Percentiles rank a stretch among this genome's conserved stretches.
Conservation (phyloP, 2,888 invertebrate species). For the Calliopum simillimum region DNA sequence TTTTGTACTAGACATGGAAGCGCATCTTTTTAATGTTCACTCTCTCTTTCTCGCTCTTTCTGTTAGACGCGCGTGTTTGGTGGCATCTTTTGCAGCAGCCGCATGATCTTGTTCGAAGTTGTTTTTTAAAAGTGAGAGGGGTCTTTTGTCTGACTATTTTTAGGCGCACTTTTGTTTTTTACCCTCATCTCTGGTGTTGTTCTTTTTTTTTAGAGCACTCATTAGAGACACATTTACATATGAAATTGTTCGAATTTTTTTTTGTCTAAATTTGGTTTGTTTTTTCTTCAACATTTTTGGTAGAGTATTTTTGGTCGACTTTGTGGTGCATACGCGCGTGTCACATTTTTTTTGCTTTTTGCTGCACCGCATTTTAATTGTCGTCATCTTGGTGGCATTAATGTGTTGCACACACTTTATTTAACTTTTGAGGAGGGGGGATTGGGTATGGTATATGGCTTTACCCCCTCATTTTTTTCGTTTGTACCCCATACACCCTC, state of each 20-base stretch:
- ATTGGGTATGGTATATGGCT: too few species aligned
- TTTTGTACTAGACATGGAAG: conserved; percentile 15
- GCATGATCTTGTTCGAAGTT: neutral
- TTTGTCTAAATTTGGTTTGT: conserved; percentile 15
- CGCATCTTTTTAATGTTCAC: conserved; percentile 9
- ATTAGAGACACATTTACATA: conserved; percentile 65
- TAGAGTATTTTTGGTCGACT: neutral
- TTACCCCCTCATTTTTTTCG: neutral
- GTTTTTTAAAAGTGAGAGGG: too few species aligned
- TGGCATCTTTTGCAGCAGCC: neutral
- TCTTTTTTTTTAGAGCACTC: conserved; percentile 52
- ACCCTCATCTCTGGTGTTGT: neutral
- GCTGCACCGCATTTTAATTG: conserved; percentile 21
- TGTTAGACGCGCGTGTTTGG: neutral
- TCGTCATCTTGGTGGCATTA: conserved; percentile 46
- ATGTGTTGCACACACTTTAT: conserved; percentile 63
- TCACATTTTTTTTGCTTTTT: conserved; percentile 15
- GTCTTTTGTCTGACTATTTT: conserved; percentile 17
- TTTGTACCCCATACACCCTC: conserved; percentile 1
- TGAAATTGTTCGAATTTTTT: conserved; percentile 54
- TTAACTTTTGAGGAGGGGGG: conserved; percentile 54
- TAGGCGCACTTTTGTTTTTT: conserved; percentile 26
- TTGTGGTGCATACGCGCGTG: neutral
- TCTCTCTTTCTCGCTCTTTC: neutral
- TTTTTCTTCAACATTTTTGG: conserved; percentile 7